Evolutionary conservation across 2,113 vertebrate species (phyloP), one percentile per base, ranked within the genome.

Genomic region (Sturnus vulgaris): DNA sequence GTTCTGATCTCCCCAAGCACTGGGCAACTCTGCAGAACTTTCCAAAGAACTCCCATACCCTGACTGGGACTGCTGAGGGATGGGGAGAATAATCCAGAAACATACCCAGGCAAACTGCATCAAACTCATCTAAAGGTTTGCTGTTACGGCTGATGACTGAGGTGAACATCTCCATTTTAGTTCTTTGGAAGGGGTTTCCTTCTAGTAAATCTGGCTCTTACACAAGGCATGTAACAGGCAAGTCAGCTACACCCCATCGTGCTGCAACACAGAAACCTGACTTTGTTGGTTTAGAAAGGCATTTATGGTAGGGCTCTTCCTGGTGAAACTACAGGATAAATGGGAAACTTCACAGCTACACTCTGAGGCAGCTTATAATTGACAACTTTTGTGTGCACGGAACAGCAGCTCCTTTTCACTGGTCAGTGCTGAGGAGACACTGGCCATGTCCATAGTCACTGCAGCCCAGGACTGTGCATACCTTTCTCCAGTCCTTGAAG

Each of bases 401-500:
- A 86, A 60, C 16, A 73, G n/a, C 2, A 77, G 57, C 7, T 31
- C 30, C 50, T 70, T 55, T 59, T 42, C 75, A 49, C 19, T 71
- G 44, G 24, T 25, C 20, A 56, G 46, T 37, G 37, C 42, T 27
- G 30, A 75, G 60, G 70, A 46, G 35, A 42, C 49, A 59, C 11
- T 1, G 10, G 61, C 65, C 33, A 17, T 4, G 31, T 6, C 37
- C n/a, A 42, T 10, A 59, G 71, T 4, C 44, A 16, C 9, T 46
- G 13, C 44, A 84, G 79, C 63, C 82, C 92, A 80, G n/a, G 40
- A 59, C 28, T 23, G 2, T 77, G 17, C 65, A 11, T 98, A 99
- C 99, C 99, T 99, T 99, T 90, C 98, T 98, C 99, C 99, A 99
- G 97, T 99, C 99, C 94, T 99, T 99, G 94, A 98, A 99, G 92